phyloP scores from a whole-genome alignment of 2,888 invertebrate genomes.

The Meiosimyza decipiens region DNA sequence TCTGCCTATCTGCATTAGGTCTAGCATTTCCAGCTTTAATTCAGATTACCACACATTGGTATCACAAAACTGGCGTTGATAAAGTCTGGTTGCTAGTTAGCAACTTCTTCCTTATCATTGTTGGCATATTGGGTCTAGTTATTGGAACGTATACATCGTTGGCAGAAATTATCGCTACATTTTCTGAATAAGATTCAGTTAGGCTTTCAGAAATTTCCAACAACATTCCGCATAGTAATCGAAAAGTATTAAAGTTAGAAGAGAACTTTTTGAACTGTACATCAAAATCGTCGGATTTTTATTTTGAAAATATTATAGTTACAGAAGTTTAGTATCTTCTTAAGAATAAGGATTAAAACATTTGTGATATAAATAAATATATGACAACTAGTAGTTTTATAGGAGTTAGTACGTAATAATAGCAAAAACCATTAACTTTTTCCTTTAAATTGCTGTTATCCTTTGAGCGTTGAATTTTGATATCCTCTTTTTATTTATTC shows the following conservation, averaged over 20 bases:
- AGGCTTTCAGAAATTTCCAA: not conserved
- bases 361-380: constrained; percentile 1
- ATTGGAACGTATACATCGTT: constrained; percentile 79
- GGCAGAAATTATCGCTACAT: constrained; percentile 72
- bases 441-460: not conserved
- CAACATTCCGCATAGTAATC: constrained; percentile 22
- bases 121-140: constrained; percentile 75
- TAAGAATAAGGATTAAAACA: constrained; percentile 5
- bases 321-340: not conserved
- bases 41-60: constrained; percentile 86
- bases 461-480: not conserved
- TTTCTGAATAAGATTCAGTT: constrained; percentile 55
- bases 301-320: not conserved
- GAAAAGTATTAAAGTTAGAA: constrained; percentile 17
- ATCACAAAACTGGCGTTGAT: constrained; percentile 70
- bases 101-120: constrained; percentile 73
- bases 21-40: constrained; percentile 91
- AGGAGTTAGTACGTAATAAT: not conserved
- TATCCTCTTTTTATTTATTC: not conserved
- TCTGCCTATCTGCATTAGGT: constrained; percentile 88
- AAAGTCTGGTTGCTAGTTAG: constrained; percentile 72
- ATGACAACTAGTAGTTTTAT: constrained; percentile 4
- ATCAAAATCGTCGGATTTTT: constrained; percentile 4
- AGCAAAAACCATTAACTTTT: too few species aligned
- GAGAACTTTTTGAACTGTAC: not conserved